Conservation (phyloP, 53 echinoderm and acorn worm species). For the Astropecten irregularis region DNA sequence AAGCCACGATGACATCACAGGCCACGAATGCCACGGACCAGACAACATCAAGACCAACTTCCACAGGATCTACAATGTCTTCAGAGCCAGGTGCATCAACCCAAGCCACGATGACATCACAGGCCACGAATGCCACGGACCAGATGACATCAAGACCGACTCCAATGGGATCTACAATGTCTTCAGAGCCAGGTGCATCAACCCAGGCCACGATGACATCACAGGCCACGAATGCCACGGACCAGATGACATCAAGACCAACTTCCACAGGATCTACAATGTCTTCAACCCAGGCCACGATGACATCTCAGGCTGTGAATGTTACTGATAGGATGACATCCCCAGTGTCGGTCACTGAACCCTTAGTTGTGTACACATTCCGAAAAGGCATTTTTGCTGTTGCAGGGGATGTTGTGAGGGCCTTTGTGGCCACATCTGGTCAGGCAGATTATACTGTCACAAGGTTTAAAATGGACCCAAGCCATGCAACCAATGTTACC, state of each 20-base stretch:
- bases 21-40: constrained; percentile 12
- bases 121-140: constrained; percentile 4
- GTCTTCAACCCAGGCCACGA: too few species aligned
- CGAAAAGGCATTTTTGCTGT: not conserved
- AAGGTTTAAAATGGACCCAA: not conserved
- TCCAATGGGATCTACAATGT: not conserved
- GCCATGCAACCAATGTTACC: not conserved
- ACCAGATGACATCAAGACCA: not conserved
- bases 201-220: too few species aligned
- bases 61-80: too few species aligned
- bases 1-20: too few species aligned
- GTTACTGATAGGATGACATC: not conserved
- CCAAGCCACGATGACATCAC: too few species aligned
- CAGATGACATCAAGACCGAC: not conserved
- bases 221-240: constrained; percentile 7
- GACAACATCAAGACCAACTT: not conserved
- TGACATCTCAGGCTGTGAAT: too few species aligned
- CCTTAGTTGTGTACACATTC: not conserved
- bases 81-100: too few species aligned
- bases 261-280: not conserved
- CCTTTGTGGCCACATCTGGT: not conserved
- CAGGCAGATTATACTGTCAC: constrained; percentile 2
- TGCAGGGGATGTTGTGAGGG: not conserved
- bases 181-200: too few species aligned
- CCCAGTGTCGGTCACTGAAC: too few species aligned